Base-by-base conservation (phyloP, 2,113 vertebrate species). In the Microtus montanus region DNA sequence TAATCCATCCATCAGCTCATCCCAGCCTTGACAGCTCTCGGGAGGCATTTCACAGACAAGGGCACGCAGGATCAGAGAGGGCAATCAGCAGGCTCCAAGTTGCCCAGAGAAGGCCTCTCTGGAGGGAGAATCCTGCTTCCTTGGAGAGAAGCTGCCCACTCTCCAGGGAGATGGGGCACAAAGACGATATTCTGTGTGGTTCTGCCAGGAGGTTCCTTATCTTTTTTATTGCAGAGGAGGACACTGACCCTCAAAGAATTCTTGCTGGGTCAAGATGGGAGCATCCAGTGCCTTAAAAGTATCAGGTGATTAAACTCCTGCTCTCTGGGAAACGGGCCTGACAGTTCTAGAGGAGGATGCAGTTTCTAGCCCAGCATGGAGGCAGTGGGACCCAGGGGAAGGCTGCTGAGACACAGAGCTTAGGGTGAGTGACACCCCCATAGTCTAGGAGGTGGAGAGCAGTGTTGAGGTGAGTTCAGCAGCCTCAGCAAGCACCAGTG, bases 1-100 rank as follows among this genome's bases (percentile, higher is more conserved):
- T 73, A 58, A 84, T 54, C 58, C 73, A 89, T 94, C 91, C 90
- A 91, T 93, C 93, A 88, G 47, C 77, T 88, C 80, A 20, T 88
- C 66, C 10, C 7, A 88, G 92, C 71, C 26, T 44, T 44, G 84
- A 82, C 75, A 90, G 68, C 86, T 73, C 61, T 35, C 22, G 70
- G 26, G 77, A 90, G 49, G 38, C n/a, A 38, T 93, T 95, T 95
- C 64, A 68, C 47, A 83, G 70, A 63, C 70, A 89, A 96, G 66
- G 75, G 7, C 58, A 68, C 14, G 2, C 20, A 93, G 74, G 49
- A 71, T 33, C 91, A 87, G 96, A 91, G 87, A 87, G 6, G 26
- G 30, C 64, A 75, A 71, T 38, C 35, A 47, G 49, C 22, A 11
- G n/a, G n/a, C 44, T 54, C 54, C n/a, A 38, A 58, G 52, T 73